phyloP scores from a whole-genome alignment of 1,140 invertebrate species.

The Stenopsyche tienmushanensis region DNA sequence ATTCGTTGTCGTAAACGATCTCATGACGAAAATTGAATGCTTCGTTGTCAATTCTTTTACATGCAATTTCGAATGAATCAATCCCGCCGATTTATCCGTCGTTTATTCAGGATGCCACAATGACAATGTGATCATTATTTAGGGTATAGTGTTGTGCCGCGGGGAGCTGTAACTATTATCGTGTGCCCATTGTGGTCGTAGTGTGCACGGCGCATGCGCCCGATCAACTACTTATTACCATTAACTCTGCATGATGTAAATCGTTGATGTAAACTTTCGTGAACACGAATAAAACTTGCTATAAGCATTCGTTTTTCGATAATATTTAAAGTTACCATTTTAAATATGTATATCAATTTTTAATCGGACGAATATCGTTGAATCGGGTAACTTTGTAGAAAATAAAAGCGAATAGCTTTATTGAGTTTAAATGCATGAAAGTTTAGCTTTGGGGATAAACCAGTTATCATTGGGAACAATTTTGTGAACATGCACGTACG shows the following conservation, averaged over 20 bases:
- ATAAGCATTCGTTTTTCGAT: background rate
- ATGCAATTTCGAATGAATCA: too few species aligned
- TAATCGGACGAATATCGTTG: background rate
- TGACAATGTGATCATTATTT: background rate
- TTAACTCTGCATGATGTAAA: conserved; percentile 19
- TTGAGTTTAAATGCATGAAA: background rate
- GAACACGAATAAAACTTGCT: background rate
- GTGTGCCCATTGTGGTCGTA: conserved; percentile 23
- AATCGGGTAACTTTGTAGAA: background rate
- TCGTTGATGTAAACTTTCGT: conserved; percentile 7
- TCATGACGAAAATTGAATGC: too few species aligned
- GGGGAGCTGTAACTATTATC: conserved; percentile 9
- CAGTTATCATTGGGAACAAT: background rate
- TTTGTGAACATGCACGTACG: too few species aligned
- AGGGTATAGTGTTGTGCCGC: background rate
- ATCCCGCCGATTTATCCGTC: too few species aligned
- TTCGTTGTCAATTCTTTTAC: too few species aligned
- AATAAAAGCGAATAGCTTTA: background rate
- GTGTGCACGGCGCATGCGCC: conserved; percentile 28
- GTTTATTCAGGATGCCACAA: too few species aligned
- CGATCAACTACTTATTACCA: conserved; percentile 13
- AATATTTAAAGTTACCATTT: background rate
- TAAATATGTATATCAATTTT: background rate
- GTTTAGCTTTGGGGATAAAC: background rate
- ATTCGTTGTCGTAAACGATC: too few species aligned